Percentiles rank a stretch among this genome's conserved stretches.
phyloP scores from a whole-genome alignment of 2,888 invertebrate genomes.

The Sphinx pinastri region DNA sequence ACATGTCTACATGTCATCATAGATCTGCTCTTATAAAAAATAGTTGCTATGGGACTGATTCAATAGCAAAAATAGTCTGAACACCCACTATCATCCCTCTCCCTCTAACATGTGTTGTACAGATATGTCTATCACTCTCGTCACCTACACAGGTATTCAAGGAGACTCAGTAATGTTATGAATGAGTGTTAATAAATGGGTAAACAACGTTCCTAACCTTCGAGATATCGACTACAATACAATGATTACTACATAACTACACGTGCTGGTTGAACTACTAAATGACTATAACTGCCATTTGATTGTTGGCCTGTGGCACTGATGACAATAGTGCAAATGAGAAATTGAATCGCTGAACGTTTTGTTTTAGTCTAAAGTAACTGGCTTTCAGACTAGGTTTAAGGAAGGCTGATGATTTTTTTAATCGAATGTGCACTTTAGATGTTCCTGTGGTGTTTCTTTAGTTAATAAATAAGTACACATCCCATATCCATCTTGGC shows the following conservation, averaged over 20 bases:
- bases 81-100: conserved; percentile 21
- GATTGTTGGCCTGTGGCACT: neutral
- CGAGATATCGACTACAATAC: conserved; percentile 8
- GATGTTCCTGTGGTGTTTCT: too few relatives aligned
- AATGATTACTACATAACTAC: conserved; percentile 6
- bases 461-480: too few relatives aligned
- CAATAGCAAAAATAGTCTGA: conserved; percentile 10
- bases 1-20: conserved; percentile 5
- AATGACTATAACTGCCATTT: neutral
- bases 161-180: conserved; percentile 58
- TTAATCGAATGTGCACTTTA: too few relatives aligned
- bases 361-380: too few relatives aligned
- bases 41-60: conserved; percentile 5
- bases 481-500: too few relatives aligned
- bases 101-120: conserved; percentile 37
- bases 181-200: conserved; percentile 48
- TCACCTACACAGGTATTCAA: conserved; percentile 58
- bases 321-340: neutral
- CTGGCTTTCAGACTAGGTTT: too few relatives aligned
- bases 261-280: neutral
- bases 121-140: conserved; percentile 40
- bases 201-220: conserved; percentile 28
- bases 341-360: too few relatives aligned
- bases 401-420: too few relatives aligned
- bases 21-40: neutral